Base-by-base conservation (phyloP, 2,113 vertebrate genomes). In the Scytalopus superciliaris region DNA sequence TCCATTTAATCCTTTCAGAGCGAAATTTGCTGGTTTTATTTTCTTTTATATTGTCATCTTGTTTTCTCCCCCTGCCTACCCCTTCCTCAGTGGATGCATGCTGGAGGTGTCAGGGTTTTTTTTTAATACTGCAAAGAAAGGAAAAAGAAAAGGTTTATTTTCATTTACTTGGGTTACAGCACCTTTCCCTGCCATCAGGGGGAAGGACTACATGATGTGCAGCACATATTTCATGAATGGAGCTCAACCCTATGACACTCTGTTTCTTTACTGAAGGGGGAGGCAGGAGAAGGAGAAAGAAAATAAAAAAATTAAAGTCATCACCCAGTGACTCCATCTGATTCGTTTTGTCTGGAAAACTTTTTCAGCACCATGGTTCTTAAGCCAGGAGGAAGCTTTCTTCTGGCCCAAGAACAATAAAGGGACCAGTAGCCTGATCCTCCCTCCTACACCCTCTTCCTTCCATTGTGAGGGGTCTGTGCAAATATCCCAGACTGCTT, bases 371-470 rank as follows among this genome's bases (percentile, higher is more conserved):
- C 84, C 68, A 91, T 84, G 69, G 94, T 76, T 93, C 95, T 96
- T 85, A 87, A 89, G 98, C 94, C 95, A 60, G 97, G 97, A 98
- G 98, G 98, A 98, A 98, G 98, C 98, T 97, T 98, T 98, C 97
- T 98, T 98, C 97, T 97, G 97, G 98, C 98, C 96, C 90, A 92
- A 98, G 98, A 98, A 99, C 98, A 98, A 99, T 99, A 97, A 98
- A 97, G 97, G 98, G 98, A 98, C 98, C 98, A 99, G 97, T 96
- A 81, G 90, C 91, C 96, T 97, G 97, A 98, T 96, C 97, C 97
- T 98, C 96, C 97, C 98, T 98, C 97, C 98, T 98, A 98, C 98
- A 97, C 98, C 98, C 98, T 98, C 98, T 99, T 99, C 98, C 98
- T 99, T 98, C 98, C 97, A 98, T 99, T 99, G 98, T 99, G 97